These are phyloP conservation scores for Cnemophilus loriae DNA, from an alignment of 2,113 vertebrate genomes.

Conservation along the genomic window DNA sequence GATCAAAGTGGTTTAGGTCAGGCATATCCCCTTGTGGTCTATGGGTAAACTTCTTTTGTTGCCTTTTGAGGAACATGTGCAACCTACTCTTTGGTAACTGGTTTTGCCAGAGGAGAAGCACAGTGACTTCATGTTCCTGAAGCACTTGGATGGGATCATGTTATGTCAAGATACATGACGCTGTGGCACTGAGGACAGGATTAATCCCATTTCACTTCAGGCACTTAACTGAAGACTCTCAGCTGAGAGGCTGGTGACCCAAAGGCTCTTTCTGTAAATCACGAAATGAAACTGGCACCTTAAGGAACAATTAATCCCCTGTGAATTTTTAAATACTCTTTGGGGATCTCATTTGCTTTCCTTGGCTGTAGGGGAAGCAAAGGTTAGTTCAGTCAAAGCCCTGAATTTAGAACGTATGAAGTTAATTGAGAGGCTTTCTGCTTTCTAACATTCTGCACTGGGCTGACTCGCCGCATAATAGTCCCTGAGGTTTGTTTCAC, in stretches of 20 bases:
- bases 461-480: not conserved
- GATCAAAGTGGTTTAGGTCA: not conserved
- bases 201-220: not conserved
- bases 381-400: not conserved
- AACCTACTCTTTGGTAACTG: not conserved
- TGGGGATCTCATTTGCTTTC: not conserved
- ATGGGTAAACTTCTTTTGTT: not conserved
- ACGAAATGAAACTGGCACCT: not conserved
- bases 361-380: not conserved
- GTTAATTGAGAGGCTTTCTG: not conserved
- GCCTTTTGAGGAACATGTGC: not conserved
- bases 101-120: not conserved
- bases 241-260: not conserved
- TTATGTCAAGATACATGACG: not conserved
- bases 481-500: not conserved
- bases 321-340: not conserved
- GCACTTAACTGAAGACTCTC: not conserved
- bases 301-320: not conserved
- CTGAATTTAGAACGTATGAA: not conserved
- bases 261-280: not conserved
- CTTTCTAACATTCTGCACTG: not conserved
- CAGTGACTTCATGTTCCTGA: not conserved
- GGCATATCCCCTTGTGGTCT: not conserved
- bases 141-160: not conserved
- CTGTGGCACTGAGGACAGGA: not conserved